phyloP scores from a whole-genome alignment of 2,888 invertebrate genomes.

The Sphaerophoria rueppellii region DNA sequence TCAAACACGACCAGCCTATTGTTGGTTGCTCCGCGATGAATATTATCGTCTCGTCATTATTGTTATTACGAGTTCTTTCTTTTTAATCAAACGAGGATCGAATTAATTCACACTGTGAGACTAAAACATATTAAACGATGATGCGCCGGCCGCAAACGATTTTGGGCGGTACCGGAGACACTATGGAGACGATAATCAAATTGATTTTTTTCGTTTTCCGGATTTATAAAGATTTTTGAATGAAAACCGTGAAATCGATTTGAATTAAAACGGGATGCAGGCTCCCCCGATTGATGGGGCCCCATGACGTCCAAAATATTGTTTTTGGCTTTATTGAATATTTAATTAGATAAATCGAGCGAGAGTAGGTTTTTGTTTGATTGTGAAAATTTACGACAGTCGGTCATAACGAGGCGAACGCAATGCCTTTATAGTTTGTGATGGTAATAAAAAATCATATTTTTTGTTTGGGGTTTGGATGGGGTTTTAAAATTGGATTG shows the following conservation, averaged over 20 bases:
- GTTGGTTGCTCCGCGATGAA: constrained; percentile 51
- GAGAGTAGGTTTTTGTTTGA: constrained; percentile 42
- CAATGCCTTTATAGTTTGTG: constrained; percentile 64
- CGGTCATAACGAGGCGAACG: constrained; percentile 52
- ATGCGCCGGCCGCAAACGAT: constrained; percentile 63
- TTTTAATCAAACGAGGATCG: constrained; percentile 61
- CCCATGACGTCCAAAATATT: constrained; percentile 45
- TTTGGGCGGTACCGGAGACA: constrained; percentile 72
- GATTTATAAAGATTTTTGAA: constrained; percentile 23
- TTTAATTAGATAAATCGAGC: constrained; percentile 50
- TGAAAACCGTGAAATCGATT: constrained; percentile 70
- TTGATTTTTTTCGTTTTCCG: constrained; percentile 33
- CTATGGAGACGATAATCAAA: constrained; percentile 69
- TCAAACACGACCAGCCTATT: constrained; percentile 57
- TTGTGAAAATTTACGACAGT: constrained; percentile 58
- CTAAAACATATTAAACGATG: constrained; percentile 63
- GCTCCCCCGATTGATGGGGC: constrained; percentile 45
- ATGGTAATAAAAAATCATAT: constrained; percentile 61
- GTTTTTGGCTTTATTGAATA: constrained; percentile 47
- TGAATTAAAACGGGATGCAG: constrained; percentile 22
- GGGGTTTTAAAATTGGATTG: constrained; percentile 41
- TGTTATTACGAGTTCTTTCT: constrained; percentile 25
- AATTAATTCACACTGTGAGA: constrained; percentile 69
- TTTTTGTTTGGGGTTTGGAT: constrained; percentile 30
- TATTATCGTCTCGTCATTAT: constrained; percentile 24